Conservation (phyloP, 2,888 invertebrate genomes). For the Clepsis dumicolana region DNA sequence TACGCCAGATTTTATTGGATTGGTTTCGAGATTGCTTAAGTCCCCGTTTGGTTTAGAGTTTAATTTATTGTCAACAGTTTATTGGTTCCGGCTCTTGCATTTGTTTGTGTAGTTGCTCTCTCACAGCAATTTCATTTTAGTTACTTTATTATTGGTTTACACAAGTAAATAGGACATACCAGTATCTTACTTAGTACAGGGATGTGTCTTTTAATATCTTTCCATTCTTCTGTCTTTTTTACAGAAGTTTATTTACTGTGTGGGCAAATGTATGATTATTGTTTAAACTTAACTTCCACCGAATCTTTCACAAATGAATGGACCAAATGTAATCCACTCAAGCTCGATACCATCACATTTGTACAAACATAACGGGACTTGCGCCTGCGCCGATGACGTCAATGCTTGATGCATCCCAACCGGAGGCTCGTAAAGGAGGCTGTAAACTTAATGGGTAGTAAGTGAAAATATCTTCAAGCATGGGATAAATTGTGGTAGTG, state of each 20-base stretch:
- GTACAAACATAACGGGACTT: slow-evolving; percentile 1
- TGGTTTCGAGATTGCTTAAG: neutral
- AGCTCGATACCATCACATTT: neutral
- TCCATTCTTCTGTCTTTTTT: too few relatives aligned
- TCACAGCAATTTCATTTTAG: neutral
- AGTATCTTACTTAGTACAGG: too few relatives aligned
- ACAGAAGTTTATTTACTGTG: too few relatives aligned
- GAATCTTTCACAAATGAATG: neutral
- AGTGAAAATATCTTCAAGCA: slow-evolving; percentile 11
- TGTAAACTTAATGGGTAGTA: slow-evolving; percentile 46
- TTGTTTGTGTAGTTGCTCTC: neutral
- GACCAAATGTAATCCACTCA: slow-evolving; percentile 10
- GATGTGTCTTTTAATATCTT: too few relatives aligned
- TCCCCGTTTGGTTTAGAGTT: slow-evolving; percentile 1
- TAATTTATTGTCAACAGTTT: neutral
- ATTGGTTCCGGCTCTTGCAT: neutral
- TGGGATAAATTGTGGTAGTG: neutral
- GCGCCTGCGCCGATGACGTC: slow-evolving; percentile 49
- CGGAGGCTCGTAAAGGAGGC: slow-evolving; percentile 54
- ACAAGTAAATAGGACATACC: neutral
- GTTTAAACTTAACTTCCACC: neutral
- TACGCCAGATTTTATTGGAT: slow-evolving; percentile 3
- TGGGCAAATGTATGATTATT: too few relatives aligned
- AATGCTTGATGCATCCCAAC: slow-evolving; percentile 48
- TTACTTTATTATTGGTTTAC: neutral